A percentile compares a stretch with the other conserved stretches of the same genome.
These are phyloP conservation scores for Drosophila nigricruria DNA, from an alignment of 2,888 invertebrate species.

Conservation along the genomic window DNA sequence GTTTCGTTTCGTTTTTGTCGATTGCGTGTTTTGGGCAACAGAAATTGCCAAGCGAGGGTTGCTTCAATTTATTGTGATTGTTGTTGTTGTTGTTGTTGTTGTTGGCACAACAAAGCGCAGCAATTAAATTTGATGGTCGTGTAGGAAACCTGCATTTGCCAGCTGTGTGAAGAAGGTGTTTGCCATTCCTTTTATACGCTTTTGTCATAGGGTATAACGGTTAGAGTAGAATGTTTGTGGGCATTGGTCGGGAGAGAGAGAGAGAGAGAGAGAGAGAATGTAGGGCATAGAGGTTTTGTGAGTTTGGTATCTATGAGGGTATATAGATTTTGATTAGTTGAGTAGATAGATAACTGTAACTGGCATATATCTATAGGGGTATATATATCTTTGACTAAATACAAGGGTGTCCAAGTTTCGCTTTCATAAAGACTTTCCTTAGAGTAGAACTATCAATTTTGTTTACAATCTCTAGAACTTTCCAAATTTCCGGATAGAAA, in stretches of 20 bases:
- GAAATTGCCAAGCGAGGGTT: constrained; percentile 63
- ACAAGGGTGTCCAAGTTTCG: too few species aligned
- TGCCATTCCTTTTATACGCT: constrained; percentile 29
- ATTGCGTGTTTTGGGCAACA: constrained; percentile 65
- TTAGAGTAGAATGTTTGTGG: constrained; percentile 4
- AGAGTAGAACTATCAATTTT: neutral
- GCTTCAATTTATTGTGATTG: constrained; percentile 56
- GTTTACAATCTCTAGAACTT: neutral
- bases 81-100: constrained; percentile 46
- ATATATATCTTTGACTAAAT: too few species aligned
- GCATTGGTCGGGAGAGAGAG: neutral
- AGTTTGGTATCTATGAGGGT: neutral
- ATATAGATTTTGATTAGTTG: neutral
- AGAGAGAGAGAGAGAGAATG: neutral
- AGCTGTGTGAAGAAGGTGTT: constrained; percentile 47
- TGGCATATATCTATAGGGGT: neutral
- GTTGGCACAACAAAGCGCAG: constrained; percentile 74
- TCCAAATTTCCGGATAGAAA: neutral
- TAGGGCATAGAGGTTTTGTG: neutral
- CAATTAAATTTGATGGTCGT: constrained; percentile 70
- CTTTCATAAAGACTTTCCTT: neutral
- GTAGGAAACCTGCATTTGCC: constrained; percentile 49
- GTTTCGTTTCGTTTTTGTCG: constrained; percentile 25
- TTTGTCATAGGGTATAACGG: neutral
- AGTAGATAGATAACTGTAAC: neutral